A percentile compares a stretch with the other conserved stretches of the same genome.
Conservation (phyloP, 2,113 vertebrate species). For the Atlantisia rogersi region DNA sequence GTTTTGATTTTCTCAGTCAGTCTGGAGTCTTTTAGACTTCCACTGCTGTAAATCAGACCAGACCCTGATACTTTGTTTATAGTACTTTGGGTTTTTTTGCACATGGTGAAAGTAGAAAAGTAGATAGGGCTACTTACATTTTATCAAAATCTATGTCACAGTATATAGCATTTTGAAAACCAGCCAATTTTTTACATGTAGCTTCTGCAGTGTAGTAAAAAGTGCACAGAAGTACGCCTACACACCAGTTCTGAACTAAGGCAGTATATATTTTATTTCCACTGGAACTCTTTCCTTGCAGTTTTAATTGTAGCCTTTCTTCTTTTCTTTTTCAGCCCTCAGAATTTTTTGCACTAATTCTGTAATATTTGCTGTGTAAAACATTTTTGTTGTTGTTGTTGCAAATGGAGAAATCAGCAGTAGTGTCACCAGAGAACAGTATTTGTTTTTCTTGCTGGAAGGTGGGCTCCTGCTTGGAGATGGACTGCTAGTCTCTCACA, state of each 20-base stretch:
- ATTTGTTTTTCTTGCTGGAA: background rate
- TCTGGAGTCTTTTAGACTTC: background rate
- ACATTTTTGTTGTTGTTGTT: background rate
- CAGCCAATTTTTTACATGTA: background rate
- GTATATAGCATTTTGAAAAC: background rate
- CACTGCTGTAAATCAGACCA: background rate
- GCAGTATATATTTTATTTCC: background rate
- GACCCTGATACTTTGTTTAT: background rate
- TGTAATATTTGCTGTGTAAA: background rate
- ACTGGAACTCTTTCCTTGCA: background rate
- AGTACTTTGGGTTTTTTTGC: background rate
- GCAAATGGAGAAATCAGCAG: background rate
- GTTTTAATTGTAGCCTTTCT: background rate
- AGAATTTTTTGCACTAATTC: background rate
- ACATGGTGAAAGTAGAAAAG: background rate
- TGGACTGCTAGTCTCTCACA: background rate
- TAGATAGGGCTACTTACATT: background rate
- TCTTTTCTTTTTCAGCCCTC: rapidly evolving
- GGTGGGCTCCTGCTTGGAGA: background rate
- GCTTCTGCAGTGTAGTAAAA: background rate
- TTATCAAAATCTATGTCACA: background rate
- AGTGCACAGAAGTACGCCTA: rapidly evolving
- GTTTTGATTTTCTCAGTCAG: background rate
- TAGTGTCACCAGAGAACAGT: background rate
- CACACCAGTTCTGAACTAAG: background rate